These are phyloP conservation scores for Malacosoma neustria DNA, from an alignment of 2,888 invertebrate species.

Conservation along the genomic window DNA sequence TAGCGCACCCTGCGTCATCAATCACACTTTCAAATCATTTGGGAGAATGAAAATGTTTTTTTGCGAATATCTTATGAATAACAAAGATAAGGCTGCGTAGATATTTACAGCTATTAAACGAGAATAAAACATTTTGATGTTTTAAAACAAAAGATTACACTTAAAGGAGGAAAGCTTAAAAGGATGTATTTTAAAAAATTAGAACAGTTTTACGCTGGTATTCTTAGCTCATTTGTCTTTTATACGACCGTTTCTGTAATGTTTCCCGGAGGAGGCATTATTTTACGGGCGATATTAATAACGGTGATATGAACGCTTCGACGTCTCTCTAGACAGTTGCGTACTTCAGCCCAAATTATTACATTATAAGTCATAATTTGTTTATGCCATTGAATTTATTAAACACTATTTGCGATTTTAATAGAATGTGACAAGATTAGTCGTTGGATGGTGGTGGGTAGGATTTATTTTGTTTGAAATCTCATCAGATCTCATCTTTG, in stretches of 20 bases:
- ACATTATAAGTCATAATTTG: no score
- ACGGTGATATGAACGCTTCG: conserved; percentile 35
- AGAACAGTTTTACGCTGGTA: conserved; percentile 29
- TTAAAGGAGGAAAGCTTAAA: conserved; percentile 9
- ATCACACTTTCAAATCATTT: conserved; percentile 49
- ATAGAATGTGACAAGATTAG: no score
- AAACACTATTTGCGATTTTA: no score
- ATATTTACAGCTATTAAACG: conserved; percentile 25
- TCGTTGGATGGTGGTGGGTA: no score
- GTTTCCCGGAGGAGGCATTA: conserved; percentile 35
- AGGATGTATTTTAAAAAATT: conserved; percentile 24
- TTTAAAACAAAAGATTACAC: conserved; percentile 11
- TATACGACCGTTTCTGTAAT: conserved; percentile 45
- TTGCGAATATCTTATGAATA: conserved; percentile 31
- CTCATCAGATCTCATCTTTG: no score
- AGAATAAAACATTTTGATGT: conserved; percentile 11
- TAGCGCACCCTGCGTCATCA: conserved; percentile 38
- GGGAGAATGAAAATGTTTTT: conserved; percentile 35
- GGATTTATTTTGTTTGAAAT: no score
- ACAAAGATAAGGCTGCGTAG: conserved; percentile 24
- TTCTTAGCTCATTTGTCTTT: conserved; percentile 47
- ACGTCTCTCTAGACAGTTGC: conserved; percentile 23
- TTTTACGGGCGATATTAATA: conserved; percentile 43
- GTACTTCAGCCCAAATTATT: no score
- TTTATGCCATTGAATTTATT: no score